Percentiles rank a stretch among this genome's conserved stretches.
Evolutionary conservation across 2,113 vertebrate species (phyloP).

Genomic region (Isichthys henryi): DNA sequence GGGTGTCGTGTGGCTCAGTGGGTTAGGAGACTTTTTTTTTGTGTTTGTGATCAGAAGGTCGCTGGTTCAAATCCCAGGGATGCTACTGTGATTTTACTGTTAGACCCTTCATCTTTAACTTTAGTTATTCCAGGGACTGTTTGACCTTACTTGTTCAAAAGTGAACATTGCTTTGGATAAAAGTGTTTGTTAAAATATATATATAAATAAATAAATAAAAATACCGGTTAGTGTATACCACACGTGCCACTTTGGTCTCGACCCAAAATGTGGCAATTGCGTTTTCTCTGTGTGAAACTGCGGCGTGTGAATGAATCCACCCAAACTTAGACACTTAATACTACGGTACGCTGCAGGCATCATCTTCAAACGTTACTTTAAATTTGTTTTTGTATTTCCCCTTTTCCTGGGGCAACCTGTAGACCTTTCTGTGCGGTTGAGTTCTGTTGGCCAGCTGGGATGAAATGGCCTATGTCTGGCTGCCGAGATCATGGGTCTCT

Average conservation of each 20-base stretch:
- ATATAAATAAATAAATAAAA: too few relatives aligned
- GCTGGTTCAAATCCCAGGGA: background rate
- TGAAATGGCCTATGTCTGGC: constrained; percentile 41
- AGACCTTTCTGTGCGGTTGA: constrained; percentile 60
- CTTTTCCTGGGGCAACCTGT: constrained; percentile 46
- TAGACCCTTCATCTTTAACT: background rate
- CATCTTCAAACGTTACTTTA: background rate
- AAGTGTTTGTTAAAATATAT: background rate
- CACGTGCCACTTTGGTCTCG: background rate
- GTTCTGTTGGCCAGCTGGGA: constrained; percentile 52
- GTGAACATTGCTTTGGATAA: background rate
- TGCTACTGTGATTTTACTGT: background rate
- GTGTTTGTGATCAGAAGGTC: background rate
- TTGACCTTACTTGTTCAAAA: background rate
- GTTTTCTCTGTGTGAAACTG: background rate
- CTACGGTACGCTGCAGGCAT: too few relatives aligned
- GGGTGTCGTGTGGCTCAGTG: background rate
- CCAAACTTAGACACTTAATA: background rate
- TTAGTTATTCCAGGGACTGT: background rate
- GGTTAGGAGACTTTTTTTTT: background rate
- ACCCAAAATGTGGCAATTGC: background rate
- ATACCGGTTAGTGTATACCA: background rate
- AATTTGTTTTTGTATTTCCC: constrained; percentile 29
- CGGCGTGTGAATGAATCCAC: background rate
- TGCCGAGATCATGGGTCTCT: constrained; percentile 46